A percentile compares a stretch with the other conserved stretches of the same genome.
phyloP scores from a whole-genome alignment of 2,888 invertebrate species.

The Idaea straminata region DNA sequence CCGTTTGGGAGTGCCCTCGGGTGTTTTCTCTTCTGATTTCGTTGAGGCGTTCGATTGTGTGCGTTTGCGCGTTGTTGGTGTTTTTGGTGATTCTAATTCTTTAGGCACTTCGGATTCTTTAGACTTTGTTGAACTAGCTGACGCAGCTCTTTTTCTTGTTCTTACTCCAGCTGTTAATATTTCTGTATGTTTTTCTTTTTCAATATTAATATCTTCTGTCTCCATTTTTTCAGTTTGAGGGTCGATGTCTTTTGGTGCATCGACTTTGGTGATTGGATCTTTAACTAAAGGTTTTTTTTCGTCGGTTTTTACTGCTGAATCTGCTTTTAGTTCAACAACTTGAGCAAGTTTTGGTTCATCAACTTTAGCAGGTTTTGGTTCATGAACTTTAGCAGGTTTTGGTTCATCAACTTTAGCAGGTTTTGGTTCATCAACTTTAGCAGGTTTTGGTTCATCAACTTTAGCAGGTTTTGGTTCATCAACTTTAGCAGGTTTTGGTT shows the following conservation, averaged over 20 bases:
- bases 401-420: slow-evolving; percentile 10
- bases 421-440: slow-evolving; percentile 10
- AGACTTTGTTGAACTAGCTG: slow-evolving; percentile 36
- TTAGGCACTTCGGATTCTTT: slow-evolving; percentile 23
- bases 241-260: slow-evolving; percentile 11
- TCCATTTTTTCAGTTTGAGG: slow-evolving; percentile 12
- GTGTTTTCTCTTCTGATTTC: slow-evolving; percentile 43
- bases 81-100: slow-evolving; percentile 34
- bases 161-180: slow-evolving; percentile 23
- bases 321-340: background rate
- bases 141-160: slow-evolving; percentile 38
- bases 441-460: background rate
- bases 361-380: slow-evolving; percentile 5
- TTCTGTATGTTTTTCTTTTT: slow-evolving; percentile 5
- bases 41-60: slow-evolving; percentile 52
- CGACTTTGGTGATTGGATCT: background rate
- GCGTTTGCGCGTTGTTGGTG: slow-evolving; percentile 56
- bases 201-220: slow-evolving; percentile 13
- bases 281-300: background rate
- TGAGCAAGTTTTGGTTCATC: slow-evolving; percentile 9
- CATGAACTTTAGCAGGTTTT: slow-evolving; percentile 4
- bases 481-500: background rate
- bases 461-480: background rate
- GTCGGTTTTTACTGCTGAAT: too few species aligned
- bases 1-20: slow-evolving; percentile 42